These are phyloP conservation scores for Misgurnus mizolepis DNA, from an alignment of 2,113 vertebrate species.

Conservation along the genomic window DNA sequence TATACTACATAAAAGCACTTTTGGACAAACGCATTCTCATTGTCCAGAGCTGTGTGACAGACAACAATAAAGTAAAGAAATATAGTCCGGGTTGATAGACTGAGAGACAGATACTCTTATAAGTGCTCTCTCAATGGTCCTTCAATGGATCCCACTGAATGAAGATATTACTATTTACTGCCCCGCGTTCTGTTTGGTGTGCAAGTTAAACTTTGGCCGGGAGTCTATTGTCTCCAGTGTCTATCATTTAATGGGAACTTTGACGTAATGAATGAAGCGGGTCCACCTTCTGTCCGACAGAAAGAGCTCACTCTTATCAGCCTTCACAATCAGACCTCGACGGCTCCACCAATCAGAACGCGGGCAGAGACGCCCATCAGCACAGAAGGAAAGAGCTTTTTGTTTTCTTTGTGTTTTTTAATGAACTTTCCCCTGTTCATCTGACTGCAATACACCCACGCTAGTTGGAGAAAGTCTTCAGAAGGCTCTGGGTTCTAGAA, in stretches of 20 bases:
- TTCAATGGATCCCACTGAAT: slow-evolving; percentile 70
- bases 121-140: slow-evolving; percentile 21
- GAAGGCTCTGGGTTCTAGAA: slow-evolving; percentile 11
- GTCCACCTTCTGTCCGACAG: slow-evolving; percentile 89
- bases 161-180: slow-evolving; percentile 76
- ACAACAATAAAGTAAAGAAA: slow-evolving; percentile 30
- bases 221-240: slow-evolving; percentile 84
- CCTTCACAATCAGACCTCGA: slow-evolving; percentile 74
- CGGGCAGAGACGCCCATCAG: slow-evolving; percentile 58
- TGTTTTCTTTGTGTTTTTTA: slow-evolving; percentile 74
- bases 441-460: slow-evolving; percentile 64
- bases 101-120: slow-evolving; percentile 33
- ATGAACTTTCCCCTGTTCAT: slow-evolving; percentile 76
- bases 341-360: slow-evolving; percentile 67
- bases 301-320: slow-evolving; percentile 77
- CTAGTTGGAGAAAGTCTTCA: slow-evolving; percentile 57
- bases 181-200: slow-evolving; percentile 69
- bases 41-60: slow-evolving; percentile 1
- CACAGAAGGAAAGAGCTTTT: slow-evolving; percentile 69
- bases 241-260: slow-evolving; percentile 84
- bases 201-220: slow-evolving; percentile 76
- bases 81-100: slow-evolving; percentile 42
- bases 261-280: slow-evolving; percentile 89
- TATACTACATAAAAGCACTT: not conserved
- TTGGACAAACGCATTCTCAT: not conserved